A percentile compares a stretch with the other conserved stretches of the same genome.
Conservation (phyloP, 2,888 invertebrate species). For the Apoda limacodes region DNA sequence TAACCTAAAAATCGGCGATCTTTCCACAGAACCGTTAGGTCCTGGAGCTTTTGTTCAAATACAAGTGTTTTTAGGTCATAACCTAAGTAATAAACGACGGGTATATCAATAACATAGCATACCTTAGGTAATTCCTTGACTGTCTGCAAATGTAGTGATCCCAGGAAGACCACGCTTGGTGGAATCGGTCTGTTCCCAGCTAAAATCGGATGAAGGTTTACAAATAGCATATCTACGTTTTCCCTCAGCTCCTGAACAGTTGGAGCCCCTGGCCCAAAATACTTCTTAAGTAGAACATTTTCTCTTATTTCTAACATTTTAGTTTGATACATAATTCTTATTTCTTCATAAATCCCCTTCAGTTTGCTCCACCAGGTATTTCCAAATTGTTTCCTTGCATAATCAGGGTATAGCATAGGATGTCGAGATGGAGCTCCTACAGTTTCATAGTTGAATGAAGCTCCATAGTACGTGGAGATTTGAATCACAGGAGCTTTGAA, state of each 20-base stretch:
- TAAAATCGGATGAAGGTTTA: conserved; percentile 44
- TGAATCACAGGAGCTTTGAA: no score
- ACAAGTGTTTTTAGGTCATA: no score
- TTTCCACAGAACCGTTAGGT: no score
- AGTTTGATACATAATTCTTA: conserved; percentile 5
- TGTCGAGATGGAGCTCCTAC: conserved; percentile 28
- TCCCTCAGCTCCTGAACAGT: conserved; percentile 21
- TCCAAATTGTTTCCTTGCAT: conserved; percentile 18
- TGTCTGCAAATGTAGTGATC: conserved; percentile 43
- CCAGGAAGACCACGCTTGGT: conserved; percentile 42
- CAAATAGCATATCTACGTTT: conserved; percentile 40
- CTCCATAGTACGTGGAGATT: no score
- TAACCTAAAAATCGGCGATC: no score
- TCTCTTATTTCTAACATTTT: conserved; percentile 12
- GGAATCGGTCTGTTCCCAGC: conserved; percentile 38
- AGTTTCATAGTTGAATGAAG: conserved; percentile 19
- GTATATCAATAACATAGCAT: no score
- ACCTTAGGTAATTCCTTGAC: conserved; percentile 43
- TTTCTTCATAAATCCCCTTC: conserved; percentile 18
- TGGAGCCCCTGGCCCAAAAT: conserved; percentile 26
- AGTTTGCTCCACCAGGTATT: conserved; percentile 29
- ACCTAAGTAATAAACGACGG: no score
- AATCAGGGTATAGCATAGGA: conserved; percentile 25
- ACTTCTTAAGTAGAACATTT: conserved; percentile 17
- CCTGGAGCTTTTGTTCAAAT: no score